Base-by-base conservation (phyloP, 2,797 vertebrate genomes). In the Clarias platycephalus region DNA sequence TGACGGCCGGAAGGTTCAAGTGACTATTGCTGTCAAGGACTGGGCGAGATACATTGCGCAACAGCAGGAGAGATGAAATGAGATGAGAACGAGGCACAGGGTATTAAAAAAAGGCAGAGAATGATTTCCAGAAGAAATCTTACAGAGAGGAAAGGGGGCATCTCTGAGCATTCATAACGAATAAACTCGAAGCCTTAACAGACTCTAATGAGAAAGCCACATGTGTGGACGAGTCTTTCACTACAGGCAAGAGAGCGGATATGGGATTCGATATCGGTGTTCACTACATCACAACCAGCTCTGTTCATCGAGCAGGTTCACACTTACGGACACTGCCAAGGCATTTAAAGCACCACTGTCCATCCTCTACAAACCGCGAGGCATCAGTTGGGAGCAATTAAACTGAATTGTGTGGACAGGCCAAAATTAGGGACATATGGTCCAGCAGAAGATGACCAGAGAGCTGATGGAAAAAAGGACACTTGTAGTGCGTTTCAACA, bases 131-230 rank as follows among this genome's bases (percentile, higher is more conserved):
- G 49, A 53, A 4, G 2, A 49, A 49, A 49, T 49, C 44, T 12
- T 90, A 89, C 88, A 88, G 75, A 86, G 44, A 82, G 63, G 79
- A 82, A 57, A 37, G 57, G 85, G 85, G 68, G 31, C 82, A 64
- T 82, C 68, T 55, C 77, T 37, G 78, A 70, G 75, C 64, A 71
- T 72, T 72, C 66, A 80, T 58, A 53, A 60, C 58, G 34, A 84
- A 74, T 75, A 57, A 49, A 83, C 81, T 68, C 37, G 15, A 66
- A 86, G 82, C 53, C 67, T 81, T 86, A 87, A 86, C 81, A 82
- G 79, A 83, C 90, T 93, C 91, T 94, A 94, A 95, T 93, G 93
- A 95, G 94, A 93, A 92, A 93, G 93, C 91, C 92, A 92, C 91
- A 90, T 91, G 92, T 92, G 92, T 92, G 93, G 93, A 93, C 92